Evolutionary conservation across 2,113 vertebrate species (phyloP), one percentile per base, ranked within the genome.

Genomic region (Mungos mungo): DNA sequence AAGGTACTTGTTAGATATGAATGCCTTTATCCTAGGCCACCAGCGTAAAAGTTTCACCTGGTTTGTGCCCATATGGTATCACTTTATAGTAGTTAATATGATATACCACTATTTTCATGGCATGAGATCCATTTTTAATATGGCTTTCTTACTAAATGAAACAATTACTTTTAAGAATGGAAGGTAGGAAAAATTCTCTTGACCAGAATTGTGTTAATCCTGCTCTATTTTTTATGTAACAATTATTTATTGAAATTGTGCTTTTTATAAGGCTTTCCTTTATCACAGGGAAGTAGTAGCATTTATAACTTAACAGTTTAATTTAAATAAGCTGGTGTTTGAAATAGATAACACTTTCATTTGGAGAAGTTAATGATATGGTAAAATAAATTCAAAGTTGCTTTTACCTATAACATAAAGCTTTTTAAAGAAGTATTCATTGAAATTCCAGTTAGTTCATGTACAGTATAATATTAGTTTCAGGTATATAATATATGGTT

Each of bases 311-410:
- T 98, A 96, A 97, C 95, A 96, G 94, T 98, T 98, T 97, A 98
- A 99, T 98, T 98, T 98, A 98, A 98, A 98, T 98, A 96, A 98
- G 90, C 88, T 98, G 79, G 95, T 99, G 97, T 99, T 98, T 98
- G 97, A 98, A 98, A 97, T 65, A 98, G 98, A 98, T 98, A 98
- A 98, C 97, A 71, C 88, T 98, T 98, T 97, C 97, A 95, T 98
- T 98, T 98, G 89, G 97, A 82, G 86, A 98, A 97, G 97, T 98
- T 98, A 98, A 97, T 98, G 95, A 96, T 96, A 93, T 98, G 90
- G 87, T 98, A 97, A 98, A 98, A 98, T 87, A 98, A 98, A 98
- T 86, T 98, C 92, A 88, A 94, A 98, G 86, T 96, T 97, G 57
- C 54, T 98, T 97, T 95, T 94, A 97, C 92, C 65, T 97, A 29